These are phyloP conservation scores for Neodon shergylaensis DNA, from an alignment of 2,113 vertebrate species.

Conservation along the genomic window DNA sequence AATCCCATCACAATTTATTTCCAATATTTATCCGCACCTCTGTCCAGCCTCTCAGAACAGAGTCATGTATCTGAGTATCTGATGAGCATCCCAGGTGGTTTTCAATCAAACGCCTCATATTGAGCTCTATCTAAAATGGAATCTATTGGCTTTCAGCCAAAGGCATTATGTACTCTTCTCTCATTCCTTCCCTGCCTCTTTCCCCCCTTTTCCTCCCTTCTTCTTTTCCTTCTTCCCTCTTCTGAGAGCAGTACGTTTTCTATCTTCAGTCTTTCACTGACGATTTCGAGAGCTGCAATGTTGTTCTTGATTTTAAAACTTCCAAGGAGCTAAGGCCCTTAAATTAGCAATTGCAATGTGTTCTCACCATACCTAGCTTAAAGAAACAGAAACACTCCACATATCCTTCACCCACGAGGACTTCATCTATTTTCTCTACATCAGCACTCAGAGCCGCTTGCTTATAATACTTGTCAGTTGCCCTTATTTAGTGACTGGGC, in stretches of 20 bases:
- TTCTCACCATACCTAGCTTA: not conserved
- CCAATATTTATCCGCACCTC: not conserved
- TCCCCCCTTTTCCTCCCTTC: not conserved
- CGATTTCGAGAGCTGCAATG: not conserved
- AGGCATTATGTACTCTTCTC: not conserved
- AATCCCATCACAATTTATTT: slow-evolving; percentile 6
- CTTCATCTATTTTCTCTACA: not conserved
- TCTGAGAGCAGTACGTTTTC: not conserved
- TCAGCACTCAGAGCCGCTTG: not conserved
- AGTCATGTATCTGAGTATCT: not conserved
- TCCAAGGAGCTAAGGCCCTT: not conserved
- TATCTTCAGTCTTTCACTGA: slow-evolving; percentile 39
- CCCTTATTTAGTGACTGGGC: not conserved
- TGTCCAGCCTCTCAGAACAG: not conserved
- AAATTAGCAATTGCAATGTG: not conserved
- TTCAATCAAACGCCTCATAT: not conserved
- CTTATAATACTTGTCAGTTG: slow-evolving; percentile 6
- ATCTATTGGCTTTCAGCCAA: slow-evolving; percentile 18
- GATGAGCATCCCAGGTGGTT: slow-evolving; percentile 1
- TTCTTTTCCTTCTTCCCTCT: not conserved
- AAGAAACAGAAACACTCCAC: not conserved
- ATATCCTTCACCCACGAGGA: slow-evolving; percentile 37
- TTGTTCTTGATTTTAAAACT: slow-evolving; percentile 30
- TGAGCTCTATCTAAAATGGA: slow-evolving; percentile 11
- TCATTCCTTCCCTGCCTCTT: not conserved